Evolutionary conservation across 92 coral and sea anemone species (phyloP).

Genomic region (Bergia puertoricense): DNA sequence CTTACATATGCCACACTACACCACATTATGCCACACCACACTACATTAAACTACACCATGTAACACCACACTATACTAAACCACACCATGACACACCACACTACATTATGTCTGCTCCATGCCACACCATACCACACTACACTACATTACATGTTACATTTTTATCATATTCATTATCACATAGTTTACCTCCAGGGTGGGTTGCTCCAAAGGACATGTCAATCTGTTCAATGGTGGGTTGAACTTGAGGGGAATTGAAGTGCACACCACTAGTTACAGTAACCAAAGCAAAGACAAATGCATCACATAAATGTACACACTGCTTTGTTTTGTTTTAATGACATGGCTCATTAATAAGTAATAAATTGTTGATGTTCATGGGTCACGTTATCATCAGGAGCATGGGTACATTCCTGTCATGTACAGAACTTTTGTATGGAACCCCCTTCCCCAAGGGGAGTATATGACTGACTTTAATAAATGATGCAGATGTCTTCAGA

Average conservation of each 20-base stretch:
- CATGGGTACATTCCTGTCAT: no score
- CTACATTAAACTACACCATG: neutral
- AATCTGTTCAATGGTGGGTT: slow-evolving; percentile 98
- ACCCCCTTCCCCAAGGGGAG: no score
- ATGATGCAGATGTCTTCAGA: no score
- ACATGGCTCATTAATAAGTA: no score
- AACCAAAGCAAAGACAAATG: neutral
- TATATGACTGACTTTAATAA: no score
- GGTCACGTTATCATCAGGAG: no score
- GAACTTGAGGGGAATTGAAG: slow-evolving; percentile 97
- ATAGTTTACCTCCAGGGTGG: slow-evolving; percentile 91
- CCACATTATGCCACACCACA: neutral
- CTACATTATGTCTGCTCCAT: neutral
- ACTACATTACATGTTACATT: neutral
- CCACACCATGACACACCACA: neutral
- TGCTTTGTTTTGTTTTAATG: no score
- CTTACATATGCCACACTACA: neutral
- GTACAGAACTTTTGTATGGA: no score
- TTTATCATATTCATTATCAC: no score
- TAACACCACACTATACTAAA: neutral
- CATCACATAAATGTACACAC: neutral
- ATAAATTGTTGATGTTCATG: no score
- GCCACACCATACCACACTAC: neutral
- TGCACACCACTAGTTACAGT: slow-evolving; percentile 85
- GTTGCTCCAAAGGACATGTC: slow-evolving; percentile 99